phyloP scores from a whole-genome alignment of 2,113 vertebrate species.

The Mesocricetus auratus region DNA sequence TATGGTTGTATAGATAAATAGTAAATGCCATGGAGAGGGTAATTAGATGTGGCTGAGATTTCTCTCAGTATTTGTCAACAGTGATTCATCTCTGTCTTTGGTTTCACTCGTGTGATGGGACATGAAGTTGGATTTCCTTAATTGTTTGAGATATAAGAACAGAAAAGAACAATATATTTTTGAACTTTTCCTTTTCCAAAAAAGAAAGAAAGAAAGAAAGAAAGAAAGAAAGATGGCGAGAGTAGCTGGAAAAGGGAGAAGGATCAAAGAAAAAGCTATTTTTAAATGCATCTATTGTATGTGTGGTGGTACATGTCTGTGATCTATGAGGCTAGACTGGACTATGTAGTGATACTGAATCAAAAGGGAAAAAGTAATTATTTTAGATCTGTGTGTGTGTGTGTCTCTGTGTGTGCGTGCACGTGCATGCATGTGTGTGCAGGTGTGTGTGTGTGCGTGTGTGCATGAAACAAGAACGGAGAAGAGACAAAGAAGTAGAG shows the following conservation, averaged over 20 bases:
- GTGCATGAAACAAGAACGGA: background rate
- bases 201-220: too few relatives aligned
- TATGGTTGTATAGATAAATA: background rate
- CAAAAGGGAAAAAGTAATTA: background rate
- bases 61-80: background rate
- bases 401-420: background rate
- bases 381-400: background rate
- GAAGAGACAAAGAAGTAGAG: background rate
- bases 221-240: background rate
- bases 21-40: background rate
- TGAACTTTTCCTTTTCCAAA: background rate
- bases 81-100: background rate
- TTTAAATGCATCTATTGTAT: background rate
- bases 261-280: background rate
- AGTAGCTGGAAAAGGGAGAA: background rate
- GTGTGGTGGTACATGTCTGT: too few relatives aligned
- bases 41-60: background rate
- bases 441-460: background rate
- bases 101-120: background rate
- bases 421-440: too few relatives aligned
- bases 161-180: background rate
- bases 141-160: background rate
- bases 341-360: background rate
- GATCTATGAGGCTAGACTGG: background rate
- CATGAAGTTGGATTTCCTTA: background rate